phyloP scores from a whole-genome alignment of 2,888 invertebrate genomes.

The Pheosia gnoma region DNA sequence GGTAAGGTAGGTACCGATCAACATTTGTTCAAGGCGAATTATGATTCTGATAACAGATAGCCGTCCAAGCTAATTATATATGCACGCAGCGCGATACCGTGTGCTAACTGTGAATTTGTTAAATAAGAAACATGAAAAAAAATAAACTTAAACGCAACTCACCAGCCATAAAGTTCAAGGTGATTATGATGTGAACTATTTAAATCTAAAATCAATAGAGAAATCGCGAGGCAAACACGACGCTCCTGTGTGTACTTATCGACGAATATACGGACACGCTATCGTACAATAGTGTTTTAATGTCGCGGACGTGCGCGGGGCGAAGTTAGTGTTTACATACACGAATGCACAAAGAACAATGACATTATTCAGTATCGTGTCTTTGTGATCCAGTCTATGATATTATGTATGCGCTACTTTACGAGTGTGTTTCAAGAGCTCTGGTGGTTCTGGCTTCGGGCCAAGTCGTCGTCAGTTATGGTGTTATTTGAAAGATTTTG shows the following conservation, averaged over 20 bases:
- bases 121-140: constrained; percentile 28
- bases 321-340: constrained; percentile 65
- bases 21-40: constrained; percentile 51
- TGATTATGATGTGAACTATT: constrained; percentile 54
- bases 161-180: constrained; percentile 81
- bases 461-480: constrained; percentile 42
- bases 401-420: constrained; percentile 53
- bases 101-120: constrained; percentile 25
- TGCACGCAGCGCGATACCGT: constrained; percentile 25
- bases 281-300: constrained; percentile 42
- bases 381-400: constrained; percentile 50
- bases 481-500: constrained; percentile 22
- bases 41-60: constrained; percentile 46
- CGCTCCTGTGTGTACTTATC: constrained; percentile 68
- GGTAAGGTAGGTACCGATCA: constrained; percentile 30
- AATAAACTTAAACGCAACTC: constrained; percentile 47
- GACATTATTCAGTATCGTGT: constrained; percentile 70
- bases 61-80: constrained; percentile 38
- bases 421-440: constrained; percentile 41
- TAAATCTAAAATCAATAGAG: constrained; percentile 76
- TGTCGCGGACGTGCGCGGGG: constrained; percentile 50
- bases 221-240: constrained; percentile 68
- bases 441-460: constrained; percentile 40
- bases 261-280: constrained; percentile 60
- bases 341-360: constrained; percentile 69